Conservation (phyloP, 2,888 invertebrate genomes). For the Conops quadrifasciatus region DNA sequence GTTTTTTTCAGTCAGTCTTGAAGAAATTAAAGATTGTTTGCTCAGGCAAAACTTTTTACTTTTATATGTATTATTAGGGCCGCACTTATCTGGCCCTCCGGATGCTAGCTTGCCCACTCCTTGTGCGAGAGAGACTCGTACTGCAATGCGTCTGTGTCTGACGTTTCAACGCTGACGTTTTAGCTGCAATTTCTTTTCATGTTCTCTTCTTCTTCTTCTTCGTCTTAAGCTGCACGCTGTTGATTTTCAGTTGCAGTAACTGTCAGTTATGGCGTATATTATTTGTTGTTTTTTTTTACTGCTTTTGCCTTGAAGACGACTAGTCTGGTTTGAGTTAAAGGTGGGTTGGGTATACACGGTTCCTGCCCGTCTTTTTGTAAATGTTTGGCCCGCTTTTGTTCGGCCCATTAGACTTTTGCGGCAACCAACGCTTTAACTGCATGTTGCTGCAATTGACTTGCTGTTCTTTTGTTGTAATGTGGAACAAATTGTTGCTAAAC, state of each 20-base stretch:
- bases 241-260: conserved; percentile 21
- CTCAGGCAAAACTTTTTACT: too few relatives aligned
- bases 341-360: background rate
- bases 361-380: conserved; percentile 17
- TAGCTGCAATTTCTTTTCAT: background rate
- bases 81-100: too few relatives aligned
- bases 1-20: too few relatives aligned
- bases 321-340: background rate
- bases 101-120: too few relatives aligned
- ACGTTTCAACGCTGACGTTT: too few relatives aligned
- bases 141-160: too few relatives aligned
- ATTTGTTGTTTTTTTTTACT: background rate
- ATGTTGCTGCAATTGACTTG: background rate
- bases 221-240: background rate
- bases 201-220: background rate
- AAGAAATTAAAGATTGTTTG: too few relatives aligned
- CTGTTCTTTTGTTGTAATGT: background rate
- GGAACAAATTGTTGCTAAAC: conserved; percentile 1
- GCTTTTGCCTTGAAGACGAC: background rate
- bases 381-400: background rate
- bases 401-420: conserved; percentile 23
- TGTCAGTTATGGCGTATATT: conserved; percentile 12
- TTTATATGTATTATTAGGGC: too few relatives aligned
- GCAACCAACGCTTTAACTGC: conserved; percentile 14
- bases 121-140: too few relatives aligned